Conservation (phyloP, 2,113 vertebrate species). For the Oceanodroma tethys region DNA sequence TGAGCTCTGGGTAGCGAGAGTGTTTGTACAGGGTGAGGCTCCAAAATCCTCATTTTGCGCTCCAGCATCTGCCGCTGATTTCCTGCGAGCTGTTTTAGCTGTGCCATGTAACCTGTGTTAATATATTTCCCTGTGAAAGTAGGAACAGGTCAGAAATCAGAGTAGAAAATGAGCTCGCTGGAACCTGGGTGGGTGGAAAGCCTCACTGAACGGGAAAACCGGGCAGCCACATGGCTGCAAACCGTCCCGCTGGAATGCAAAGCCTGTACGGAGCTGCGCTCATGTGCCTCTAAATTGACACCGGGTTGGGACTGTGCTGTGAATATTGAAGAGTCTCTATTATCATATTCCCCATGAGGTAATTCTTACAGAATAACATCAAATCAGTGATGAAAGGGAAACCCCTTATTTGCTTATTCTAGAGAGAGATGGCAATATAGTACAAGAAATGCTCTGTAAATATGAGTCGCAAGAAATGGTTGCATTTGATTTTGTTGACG, state of each 20-base stretch:
- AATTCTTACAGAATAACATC: not conserved
- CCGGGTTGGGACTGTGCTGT: not conserved
- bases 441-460: not conserved
- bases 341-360: not conserved
- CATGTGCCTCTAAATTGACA: not conserved
- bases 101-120: not conserved
- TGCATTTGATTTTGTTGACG: not conserved
- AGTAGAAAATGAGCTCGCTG: not conserved
- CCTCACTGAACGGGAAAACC: not conserved
- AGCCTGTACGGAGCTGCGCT: not conserved
- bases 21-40: not conserved
- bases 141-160: not conserved
- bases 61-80: not conserved
- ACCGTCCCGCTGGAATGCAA: not conserved
- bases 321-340: conserved; percentile 5
- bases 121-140: not conserved
- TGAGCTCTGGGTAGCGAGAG: not conserved
- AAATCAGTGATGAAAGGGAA: not conserved
- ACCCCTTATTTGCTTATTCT: not conserved
- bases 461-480: not conserved
- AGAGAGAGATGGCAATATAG: not conserved
- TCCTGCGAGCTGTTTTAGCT: not conserved
- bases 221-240: not conserved
- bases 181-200: not conserved
- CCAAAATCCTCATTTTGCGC: not conserved